These are phyloP conservation scores for Drosophila anomelani DNA, from an alignment of 2,888 invertebrate genomes.

Conservation along the genomic window DNA sequence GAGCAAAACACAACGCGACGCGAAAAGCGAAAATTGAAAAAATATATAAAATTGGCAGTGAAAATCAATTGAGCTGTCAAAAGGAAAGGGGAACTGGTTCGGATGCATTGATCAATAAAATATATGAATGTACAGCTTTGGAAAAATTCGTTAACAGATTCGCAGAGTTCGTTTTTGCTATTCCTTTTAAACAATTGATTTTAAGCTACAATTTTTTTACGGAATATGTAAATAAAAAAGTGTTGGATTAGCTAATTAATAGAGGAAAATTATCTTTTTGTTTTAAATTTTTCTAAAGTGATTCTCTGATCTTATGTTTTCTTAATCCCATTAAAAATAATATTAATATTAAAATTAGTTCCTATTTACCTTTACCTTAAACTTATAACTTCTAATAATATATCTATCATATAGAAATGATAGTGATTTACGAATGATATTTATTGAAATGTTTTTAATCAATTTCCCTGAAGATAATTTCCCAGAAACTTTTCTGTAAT, in stretches of 20 bases:
- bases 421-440: not conserved
- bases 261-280: not conserved
- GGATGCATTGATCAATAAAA: slow-evolving; percentile 27
- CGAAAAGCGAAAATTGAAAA: slow-evolving; percentile 38
- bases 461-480: not conserved
- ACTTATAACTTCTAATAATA: too few relatives aligned
- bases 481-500: slow-evolving; percentile 1
- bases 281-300: too few relatives aligned
- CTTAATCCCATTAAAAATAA: too few relatives aligned
- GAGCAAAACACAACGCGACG: slow-evolving; percentile 27
- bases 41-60: slow-evolving; percentile 34
- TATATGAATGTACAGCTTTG: not conserved
- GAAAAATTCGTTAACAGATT: not conserved
- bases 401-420: too few relatives aligned
- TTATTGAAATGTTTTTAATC: not conserved
- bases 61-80: slow-evolving; percentile 34
- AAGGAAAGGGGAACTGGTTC: slow-evolving; percentile 9
- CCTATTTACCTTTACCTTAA: too few relatives aligned
- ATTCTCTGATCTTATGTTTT: too few relatives aligned
- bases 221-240: not conserved
- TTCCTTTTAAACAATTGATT: not conserved
- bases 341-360: too few relatives aligned
- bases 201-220: not conserved
- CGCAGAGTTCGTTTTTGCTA: not conserved
- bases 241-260: not conserved